Evolutionary conservation across 2,888 invertebrate genomes (phyloP).

Genomic region (Euplagia quadripunctaria): DNA sequence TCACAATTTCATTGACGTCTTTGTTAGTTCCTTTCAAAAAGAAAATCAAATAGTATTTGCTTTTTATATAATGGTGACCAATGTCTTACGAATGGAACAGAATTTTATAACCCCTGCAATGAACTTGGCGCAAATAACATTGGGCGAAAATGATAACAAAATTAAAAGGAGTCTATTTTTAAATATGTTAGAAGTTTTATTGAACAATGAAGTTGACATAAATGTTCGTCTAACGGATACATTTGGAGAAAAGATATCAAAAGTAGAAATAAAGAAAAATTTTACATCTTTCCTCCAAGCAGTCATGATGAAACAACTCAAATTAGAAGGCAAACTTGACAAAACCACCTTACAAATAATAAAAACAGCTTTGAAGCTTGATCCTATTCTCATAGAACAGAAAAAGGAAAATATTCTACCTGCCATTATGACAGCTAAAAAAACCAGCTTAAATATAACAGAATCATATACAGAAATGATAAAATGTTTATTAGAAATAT

Average conservation of each 20-base stretch:
- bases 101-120: constrained; percentile 73
- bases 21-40: constrained; percentile 71
- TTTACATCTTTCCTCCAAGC: constrained; percentile 76
- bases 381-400: constrained; percentile 78
- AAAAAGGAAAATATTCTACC: constrained; percentile 70
- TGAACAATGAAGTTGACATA: constrained; percentile 77
- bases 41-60: constrained; percentile 79
- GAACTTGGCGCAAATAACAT: constrained; percentile 67
- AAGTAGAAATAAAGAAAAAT: constrained; percentile 77
- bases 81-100: constrained; percentile 73
- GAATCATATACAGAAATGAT: constrained; percentile 73
- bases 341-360: constrained; percentile 74
- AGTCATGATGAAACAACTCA: constrained; percentile 74
- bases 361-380: constrained; percentile 74
- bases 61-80: constrained; percentile 76
- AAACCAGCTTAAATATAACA: constrained; percentile 59
- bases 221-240: constrained; percentile 75
- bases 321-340: constrained; percentile 75
- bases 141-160: constrained; percentile 71
- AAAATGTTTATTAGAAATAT: constrained; percentile 74
- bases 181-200: constrained; percentile 71
- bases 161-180: constrained; percentile 73
- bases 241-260: constrained; percentile 73
- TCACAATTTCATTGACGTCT: constrained; percentile 73
- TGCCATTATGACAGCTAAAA: constrained; percentile 73